Evolutionary conservation across 1,140 invertebrate species (phyloP), one percentile per base, ranked within the genome.

Genomic region (Monochamus saltuarius): DNA sequence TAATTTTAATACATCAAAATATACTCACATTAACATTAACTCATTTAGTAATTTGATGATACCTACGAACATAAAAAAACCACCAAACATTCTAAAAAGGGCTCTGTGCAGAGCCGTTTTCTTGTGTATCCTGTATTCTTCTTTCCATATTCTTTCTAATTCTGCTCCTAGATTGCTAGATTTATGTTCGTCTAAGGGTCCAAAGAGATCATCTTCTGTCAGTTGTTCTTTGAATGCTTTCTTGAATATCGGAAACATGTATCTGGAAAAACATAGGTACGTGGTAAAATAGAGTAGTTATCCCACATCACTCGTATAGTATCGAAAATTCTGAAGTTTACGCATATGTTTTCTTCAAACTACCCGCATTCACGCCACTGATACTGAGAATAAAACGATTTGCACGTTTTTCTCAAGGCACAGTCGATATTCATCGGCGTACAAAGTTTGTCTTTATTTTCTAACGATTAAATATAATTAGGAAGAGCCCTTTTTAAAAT

Each of bases 171-270:
- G 66, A 1, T 71, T 70, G 10, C 78, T 77, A 0, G 84, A 85
- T n/a, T 74, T 74, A 61, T 87, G 84, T 22, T 78, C 77, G 8
- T 78, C 73, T 8, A 85, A 75, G 11, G 83, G 79, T 56, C 79
- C 75, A 74, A 80, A 86, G 13, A 87, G 68, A 67, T 87, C 84
- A 8, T 81, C 77, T 51, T 83, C 69, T 16, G 79, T 81, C n/a
- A 86, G 65, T 46, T 82, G 79, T 38, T 78, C 70, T 71, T 81
- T 82, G 53, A 73, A 77, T 9, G 80, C 80, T 59, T 77, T 79
- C 50, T 72, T 79, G 65, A 83, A 83, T 62, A 80, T 78, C 22
- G 79, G 79, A 71, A 81, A 75, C 61, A 79, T 77, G 66, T 77
- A 80, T 58, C 80, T 81, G 66, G 11, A 73, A 71, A 43, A 67